Base-by-base conservation (phyloP, 2,888 invertebrate genomes). In the Beris morrisii region DNA sequence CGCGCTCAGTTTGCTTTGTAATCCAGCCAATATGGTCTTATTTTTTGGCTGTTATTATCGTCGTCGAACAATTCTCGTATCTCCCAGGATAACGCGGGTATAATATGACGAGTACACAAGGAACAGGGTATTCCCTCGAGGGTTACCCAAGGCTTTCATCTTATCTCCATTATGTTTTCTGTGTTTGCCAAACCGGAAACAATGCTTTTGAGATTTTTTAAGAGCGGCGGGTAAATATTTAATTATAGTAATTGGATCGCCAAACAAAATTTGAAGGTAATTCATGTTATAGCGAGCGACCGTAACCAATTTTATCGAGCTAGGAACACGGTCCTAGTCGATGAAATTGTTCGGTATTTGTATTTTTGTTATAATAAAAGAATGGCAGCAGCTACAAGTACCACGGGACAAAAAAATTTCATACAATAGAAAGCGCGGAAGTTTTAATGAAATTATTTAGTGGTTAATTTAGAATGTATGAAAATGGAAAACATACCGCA, bases 211-310 rank as follows among this genome's bases (percentile, higher is more conserved):
- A 43, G 59, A 50, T 59, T 59, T 59, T 48, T 48, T 46, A 48
- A 59, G 5, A 50, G 31, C 43, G 55, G 55, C 31, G 32, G 48
- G 32, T 59, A 59, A 59, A 59, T 59, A 59, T 59, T 59, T 59
- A 59, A 59, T 59, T 59, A 59, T 44, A 59, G 48, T 59, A 59
- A 59, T 59, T 59, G 59, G 44, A 31, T 48, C 31, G 59, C 13
- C 44, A 59, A 50, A 59, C 44, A 59, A 30, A 46, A 32, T 59
- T 50, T 5, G 48, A 59, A 59, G 38, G 38, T 38, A 38, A 38
- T 22, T 22, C 22, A 22, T 22, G 22, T 22, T 22, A 22, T 22
- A 22, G 22, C 22, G 22, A 22, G 22, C 22, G 22, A 22, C 22
- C 22, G 22, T 22, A 22, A 22, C 22, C 22, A 22, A 22, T 22